A percentile compares a stretch with the other conserved stretches of the same genome.
These are phyloP conservation scores for Adelges cooleyi DNA, from an alignment of 1,140 invertebrate species.

Conservation along the genomic window DNA sequence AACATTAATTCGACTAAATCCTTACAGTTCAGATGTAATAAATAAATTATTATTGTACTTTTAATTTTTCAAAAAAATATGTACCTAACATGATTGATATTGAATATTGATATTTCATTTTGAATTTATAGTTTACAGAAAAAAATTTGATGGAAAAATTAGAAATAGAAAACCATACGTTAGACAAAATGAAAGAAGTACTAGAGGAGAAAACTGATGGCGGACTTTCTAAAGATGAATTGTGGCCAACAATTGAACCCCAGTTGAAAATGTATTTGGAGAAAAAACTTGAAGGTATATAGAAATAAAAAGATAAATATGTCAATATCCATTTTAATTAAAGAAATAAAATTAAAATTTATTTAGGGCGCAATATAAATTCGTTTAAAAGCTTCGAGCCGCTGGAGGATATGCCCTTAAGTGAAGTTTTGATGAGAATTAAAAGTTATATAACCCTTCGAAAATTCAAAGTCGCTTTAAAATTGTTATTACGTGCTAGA, in stretches of 20 bases:
- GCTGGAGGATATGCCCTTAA: neutral
- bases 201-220: neutral
- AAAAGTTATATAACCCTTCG: neutral
- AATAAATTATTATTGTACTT: neutral
- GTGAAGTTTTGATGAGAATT: neutral
- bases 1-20: constrained; percentile 33
- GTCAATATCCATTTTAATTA: neutral
- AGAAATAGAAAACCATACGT: neutral
- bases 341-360: neutral
- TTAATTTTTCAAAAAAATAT: too few relatives aligned
- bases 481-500: neutral
- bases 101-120: neutral
- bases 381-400: neutral
- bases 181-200: neutral
- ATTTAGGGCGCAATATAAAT: neutral
- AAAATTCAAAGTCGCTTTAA: constrained; percentile 1
- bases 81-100: neutral
- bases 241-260: neutral
- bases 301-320: neutral
- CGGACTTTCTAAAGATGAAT: neutral
- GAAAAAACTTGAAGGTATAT: neutral
- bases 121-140: constrained; percentile 9
- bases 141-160: neutral
- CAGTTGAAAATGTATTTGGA: constrained; percentile 4
- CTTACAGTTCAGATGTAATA: constrained; percentile 33